Percentiles rank a stretch among this genome's conserved stretches.
Conservation (phyloP, 2,113 vertebrate species). For the Turdus rufiventris region DNA sequence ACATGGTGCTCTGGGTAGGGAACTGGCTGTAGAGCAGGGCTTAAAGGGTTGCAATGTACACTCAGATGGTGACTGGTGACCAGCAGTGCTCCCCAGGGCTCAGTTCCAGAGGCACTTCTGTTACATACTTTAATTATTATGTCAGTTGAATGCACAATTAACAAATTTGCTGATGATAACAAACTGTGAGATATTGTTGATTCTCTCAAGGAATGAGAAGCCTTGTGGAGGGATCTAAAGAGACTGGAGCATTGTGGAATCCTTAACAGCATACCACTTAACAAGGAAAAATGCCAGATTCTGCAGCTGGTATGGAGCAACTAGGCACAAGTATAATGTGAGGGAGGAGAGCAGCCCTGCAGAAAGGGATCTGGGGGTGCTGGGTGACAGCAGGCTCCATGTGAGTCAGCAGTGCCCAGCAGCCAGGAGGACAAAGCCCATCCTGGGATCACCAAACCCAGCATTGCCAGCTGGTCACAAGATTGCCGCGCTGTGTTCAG, state of each 20-base stretch:
- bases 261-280: neutral
- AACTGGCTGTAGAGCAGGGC: neutral
- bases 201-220: neutral
- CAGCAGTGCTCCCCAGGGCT: neutral
- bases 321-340: neutral
- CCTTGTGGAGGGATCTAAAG: neutral
- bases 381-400: neutral
- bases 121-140: neutral
- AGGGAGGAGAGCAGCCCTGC: neutral
- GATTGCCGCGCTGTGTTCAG: fast-evolving
- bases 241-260: neutral
- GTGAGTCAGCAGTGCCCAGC: neutral
- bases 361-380: neutral
- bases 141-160: neutral
- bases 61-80: neutral
- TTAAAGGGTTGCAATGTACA: neutral
- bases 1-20: neutral
- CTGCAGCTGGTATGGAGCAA: neutral
- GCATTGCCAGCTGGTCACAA: fast-evolving
- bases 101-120: neutral
- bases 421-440: neutral
- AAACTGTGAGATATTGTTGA: neutral
- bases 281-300: neutral
- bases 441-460: neutral
- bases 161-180: neutral